A percentile compares a stretch with the other conserved stretches of the same genome.
Evolutionary conservation across 2,888 invertebrate species (phyloP).

Genomic region (Ectemnius continuus): DNA sequence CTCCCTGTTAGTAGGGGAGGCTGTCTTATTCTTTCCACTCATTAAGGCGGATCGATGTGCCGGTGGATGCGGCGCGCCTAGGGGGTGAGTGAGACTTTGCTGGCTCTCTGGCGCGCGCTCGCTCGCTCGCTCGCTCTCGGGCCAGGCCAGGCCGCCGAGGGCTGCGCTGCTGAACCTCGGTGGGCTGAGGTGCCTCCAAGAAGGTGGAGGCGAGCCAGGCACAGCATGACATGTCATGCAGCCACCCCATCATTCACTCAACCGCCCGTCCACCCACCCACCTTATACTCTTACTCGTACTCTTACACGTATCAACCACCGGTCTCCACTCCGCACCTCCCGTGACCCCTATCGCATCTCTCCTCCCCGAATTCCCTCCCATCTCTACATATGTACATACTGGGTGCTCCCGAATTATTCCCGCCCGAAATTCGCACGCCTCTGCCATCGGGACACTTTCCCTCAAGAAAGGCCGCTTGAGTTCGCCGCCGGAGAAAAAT

Average conservation of each 20-base stretch:
- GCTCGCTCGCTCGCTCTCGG: neutral
- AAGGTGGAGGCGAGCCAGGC: conserved; percentile 67
- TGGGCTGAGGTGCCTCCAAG: conserved; percentile 61
- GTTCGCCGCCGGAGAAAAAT: too few species aligned
- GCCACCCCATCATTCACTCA: conserved; percentile 46
- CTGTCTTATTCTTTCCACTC: conserved; percentile 78
- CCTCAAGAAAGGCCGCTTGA: too few species aligned
- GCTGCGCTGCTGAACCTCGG: conserved; percentile 45
- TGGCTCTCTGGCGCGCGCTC: neutral
- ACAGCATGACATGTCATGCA: conserved; percentile 69
- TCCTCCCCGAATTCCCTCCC: neutral
- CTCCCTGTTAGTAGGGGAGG: conserved; percentile 64
- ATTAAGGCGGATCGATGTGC: conserved; percentile 78
- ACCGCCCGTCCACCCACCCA: conserved; percentile 3
- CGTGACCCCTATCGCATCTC: conserved; percentile 5
- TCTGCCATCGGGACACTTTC: too few species aligned
- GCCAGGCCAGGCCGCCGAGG: conserved; percentile 30
- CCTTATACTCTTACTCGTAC: conserved; percentile 38
- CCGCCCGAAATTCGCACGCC: too few species aligned
- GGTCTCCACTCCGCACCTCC: neutral
- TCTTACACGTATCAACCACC: conserved; percentile 11
- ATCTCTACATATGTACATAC: conserved; percentile 6
- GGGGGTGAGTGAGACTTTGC: conserved; percentile 48
- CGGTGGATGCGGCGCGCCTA: conserved; percentile 70
- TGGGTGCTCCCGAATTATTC: too few species aligned